Conservation (phyloP, 2,797 vertebrate species). For the Loriculus beryllinus region DNA sequence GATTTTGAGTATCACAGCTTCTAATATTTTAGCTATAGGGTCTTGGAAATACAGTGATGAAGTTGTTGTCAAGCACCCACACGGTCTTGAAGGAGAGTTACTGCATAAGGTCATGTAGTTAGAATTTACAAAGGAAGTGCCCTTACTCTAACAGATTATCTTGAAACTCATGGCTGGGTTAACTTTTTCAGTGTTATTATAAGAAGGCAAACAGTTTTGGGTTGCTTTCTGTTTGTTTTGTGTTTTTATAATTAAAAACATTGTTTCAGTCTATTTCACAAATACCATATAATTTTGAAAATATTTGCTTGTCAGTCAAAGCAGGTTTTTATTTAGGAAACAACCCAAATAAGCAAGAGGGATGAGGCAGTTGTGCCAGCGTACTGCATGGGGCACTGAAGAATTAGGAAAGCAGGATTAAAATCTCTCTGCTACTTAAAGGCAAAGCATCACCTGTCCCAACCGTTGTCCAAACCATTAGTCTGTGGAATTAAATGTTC, state of each 20-base stretch:
- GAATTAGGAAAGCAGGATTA: neutral
- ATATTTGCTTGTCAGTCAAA: neutral
- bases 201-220: neutral
- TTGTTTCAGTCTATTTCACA: neutral
- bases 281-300: neutral
- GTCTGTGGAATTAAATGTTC: neutral
- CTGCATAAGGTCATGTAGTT: neutral
- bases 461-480: neutral
- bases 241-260: neutral
- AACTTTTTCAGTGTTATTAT: neutral
- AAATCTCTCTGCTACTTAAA: neutral
- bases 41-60: neutral
- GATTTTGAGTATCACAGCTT: neutral
- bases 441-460: neutral
- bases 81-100: neutral
- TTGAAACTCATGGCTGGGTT: neutral
- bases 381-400: neutral
- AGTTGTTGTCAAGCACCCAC: accelerated
- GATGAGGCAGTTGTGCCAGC: neutral
- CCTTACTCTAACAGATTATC: neutral
- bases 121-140: neutral
- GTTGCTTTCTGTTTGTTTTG: neutral
- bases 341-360: neutral
- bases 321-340: neutral
- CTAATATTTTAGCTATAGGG: neutral